phyloP scores from a whole-genome alignment of 2,888 invertebrate genomes.

The Dorcus hopei region DNA sequence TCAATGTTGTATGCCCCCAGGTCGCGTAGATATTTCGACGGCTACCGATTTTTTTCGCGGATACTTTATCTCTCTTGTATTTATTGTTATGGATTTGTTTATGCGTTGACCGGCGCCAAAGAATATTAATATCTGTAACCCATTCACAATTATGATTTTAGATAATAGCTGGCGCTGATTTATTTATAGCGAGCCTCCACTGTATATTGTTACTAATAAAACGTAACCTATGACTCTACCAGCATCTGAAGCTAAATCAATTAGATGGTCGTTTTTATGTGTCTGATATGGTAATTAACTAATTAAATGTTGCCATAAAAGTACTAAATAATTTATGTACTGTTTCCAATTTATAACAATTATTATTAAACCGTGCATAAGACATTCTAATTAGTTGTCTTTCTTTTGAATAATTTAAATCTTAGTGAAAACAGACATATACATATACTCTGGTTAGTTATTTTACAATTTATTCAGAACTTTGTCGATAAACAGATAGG shows the following conservation, averaged over 20 bases:
- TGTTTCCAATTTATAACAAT: not conserved
- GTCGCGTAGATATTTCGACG: not conserved
- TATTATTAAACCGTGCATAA: too few relatives aligned
- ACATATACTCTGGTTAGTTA: too few relatives aligned
- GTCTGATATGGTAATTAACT: conserved; percentile 1
- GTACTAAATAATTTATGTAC: not conserved
- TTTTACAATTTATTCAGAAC: too few relatives aligned
- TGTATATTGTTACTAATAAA: conserved; percentile 1
- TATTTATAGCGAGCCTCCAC: not conserved
- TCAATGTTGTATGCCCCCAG: not conserved
- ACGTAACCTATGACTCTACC: conserved; percentile 3
- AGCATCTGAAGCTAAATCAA: not conserved
- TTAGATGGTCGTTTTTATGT: conserved; percentile 1
- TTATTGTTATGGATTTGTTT: conserved; percentile 3
- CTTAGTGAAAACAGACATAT: too few relatives aligned
- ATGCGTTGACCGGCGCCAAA: conserved; percentile 1
- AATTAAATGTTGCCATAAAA: not conserved
- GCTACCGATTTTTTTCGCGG: not conserved
- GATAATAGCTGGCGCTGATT: conserved; percentile 1
- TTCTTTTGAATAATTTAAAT: too few relatives aligned
- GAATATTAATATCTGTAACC: conserved; percentile 2
- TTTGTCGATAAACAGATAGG: too few relatives aligned
- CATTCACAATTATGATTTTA: conserved; percentile 3
- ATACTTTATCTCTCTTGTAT: not conserved
- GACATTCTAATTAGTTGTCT: too few relatives aligned